These are phyloP conservation scores for Rhyacophila brunnea DNA, from an alignment of 1,140 invertebrate species.

Conservation along the genomic window DNA sequence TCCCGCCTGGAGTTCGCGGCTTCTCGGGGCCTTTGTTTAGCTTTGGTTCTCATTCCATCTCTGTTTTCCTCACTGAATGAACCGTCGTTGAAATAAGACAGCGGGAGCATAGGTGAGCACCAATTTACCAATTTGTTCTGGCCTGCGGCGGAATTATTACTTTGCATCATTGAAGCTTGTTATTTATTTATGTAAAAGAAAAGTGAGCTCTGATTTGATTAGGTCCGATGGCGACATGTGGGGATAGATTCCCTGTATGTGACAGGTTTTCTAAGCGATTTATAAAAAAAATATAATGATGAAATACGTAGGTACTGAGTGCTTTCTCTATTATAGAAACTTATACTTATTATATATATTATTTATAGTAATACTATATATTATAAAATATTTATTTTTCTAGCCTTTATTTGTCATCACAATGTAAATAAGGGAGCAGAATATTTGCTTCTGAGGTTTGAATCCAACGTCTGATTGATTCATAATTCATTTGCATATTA, in stretches of 20 bases:
- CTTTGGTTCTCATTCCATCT: neutral
- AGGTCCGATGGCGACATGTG: neutral
- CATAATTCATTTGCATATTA: no score
- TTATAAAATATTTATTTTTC: no score
- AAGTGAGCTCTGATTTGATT: slow-evolving; percentile 25
- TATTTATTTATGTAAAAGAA: slow-evolving; percentile 30
- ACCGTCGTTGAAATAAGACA: neutral
- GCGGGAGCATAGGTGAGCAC: slow-evolving; percentile 6
- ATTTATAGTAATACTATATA: no score
- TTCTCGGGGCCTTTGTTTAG: slow-evolving; percentile 33
- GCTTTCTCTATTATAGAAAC: no score
- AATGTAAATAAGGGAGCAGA: no score
- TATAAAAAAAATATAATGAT: no score
- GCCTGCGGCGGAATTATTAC: slow-evolving; percentile 33
- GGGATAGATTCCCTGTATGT: neutral
- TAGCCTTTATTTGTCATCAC: no score
- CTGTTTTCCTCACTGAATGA: neutral
- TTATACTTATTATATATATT: no score
- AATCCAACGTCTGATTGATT: no score
- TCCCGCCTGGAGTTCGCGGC: slow-evolving; percentile 24
- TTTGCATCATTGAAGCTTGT: slow-evolving; percentile 19
- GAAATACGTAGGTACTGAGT: no score
- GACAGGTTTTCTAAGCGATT: no score
- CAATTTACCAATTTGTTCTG: slow-evolving; percentile 32
- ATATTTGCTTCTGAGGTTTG: no score